These are phyloP conservation scores for Aspidiotus rigidus DNA, from an alignment of 2,888 invertebrate genomes.

Conservation along the genomic window DNA sequence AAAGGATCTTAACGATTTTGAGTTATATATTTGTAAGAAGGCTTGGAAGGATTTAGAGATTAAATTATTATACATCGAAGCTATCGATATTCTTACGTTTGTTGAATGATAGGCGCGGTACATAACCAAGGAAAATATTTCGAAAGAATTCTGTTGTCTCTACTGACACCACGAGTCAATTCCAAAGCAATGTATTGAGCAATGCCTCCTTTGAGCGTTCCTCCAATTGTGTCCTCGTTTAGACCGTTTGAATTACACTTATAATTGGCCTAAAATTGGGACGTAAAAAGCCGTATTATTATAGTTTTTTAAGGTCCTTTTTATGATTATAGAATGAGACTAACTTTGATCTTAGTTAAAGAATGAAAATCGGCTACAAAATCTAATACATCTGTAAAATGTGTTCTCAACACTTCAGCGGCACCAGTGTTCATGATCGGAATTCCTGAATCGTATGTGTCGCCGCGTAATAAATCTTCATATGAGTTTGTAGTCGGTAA, in stretches of 20 bases:
- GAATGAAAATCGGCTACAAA: conserved; percentile 94
- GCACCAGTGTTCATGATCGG: conserved; percentile 62
- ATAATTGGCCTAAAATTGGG: conserved; percentile 9
- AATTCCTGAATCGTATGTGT: conserved; percentile 44
- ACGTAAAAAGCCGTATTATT: neutral
- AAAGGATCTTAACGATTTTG: neutral
- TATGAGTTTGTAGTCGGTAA: conserved; percentile 51
- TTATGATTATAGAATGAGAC: conserved; percentile 23
- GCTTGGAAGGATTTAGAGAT: neutral
- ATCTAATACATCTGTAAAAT: conserved; percentile 85
- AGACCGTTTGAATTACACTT: conserved; percentile 42
- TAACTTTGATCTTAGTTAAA: conserved; percentile 88
- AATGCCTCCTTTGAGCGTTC: conserved; percentile 89
- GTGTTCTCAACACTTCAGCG: conserved; percentile 86
- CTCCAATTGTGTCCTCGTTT: conserved; percentile 93
- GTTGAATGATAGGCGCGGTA: conserved; percentile 59
- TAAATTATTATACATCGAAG: neutral
- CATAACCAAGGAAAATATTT: conserved; percentile 85
- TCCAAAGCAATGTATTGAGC: conserved; percentile 90
- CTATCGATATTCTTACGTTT: conserved; percentile 16
- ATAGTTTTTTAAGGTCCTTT: neutral
- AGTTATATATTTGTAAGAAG: neutral
- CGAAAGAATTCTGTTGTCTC: conserved; percentile 71
- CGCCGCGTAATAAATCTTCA: conserved; percentile 14
- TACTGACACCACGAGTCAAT: conserved; percentile 74